Evolutionary conservation across 2,888 invertebrate genomes (phyloP).

Genomic region (Halictus quadricinctus): DNA sequence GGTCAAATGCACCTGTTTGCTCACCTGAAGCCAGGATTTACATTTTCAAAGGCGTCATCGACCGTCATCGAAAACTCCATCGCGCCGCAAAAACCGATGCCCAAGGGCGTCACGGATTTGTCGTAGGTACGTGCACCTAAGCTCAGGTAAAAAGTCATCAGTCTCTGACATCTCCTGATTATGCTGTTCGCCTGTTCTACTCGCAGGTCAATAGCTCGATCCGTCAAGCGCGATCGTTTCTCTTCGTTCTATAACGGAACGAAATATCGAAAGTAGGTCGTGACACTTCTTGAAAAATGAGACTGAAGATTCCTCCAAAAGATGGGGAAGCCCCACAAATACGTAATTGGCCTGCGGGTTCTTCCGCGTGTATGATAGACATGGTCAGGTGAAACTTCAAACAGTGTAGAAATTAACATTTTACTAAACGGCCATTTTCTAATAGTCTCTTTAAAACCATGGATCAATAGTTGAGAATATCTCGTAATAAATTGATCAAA

Average conservation of each 20-base stretch:
- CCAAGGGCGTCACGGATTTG: neutral
- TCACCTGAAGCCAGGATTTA: slow-evolving; percentile 76
- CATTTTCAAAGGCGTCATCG: slow-evolving; percentile 59
- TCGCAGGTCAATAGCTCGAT: slow-evolving; percentile 60
- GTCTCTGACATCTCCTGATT: slow-evolving; percentile 37
- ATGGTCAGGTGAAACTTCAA: neutral
- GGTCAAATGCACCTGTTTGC: slow-evolving; percentile 78
- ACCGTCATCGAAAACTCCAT: slow-evolving; percentile 20
- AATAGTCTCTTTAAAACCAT: neutral
- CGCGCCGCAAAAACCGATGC: neutral
- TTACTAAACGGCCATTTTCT: neutral
- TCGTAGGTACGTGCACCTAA: neutral
- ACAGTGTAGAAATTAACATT: neutral
- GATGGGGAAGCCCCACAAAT: neutral
- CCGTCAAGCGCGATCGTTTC: slow-evolving; percentile 37
- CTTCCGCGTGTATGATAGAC: neutral
- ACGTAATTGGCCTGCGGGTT: neutral
- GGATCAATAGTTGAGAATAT: neutral
- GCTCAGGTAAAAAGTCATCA: slow-evolving; percentile 20
- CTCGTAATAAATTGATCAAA: neutral
- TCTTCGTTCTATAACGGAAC: neutral
- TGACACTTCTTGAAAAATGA: slow-evolving; percentile 7
- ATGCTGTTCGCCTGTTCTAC: slow-evolving; percentile 56
- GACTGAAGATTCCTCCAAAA: neutral
- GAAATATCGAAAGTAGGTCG: slow-evolving; percentile 31